A percentile compares a stretch with the other conserved stretches of the same genome.
Conservation (phyloP, 2,888 invertebrate genomes). For the Ernsta delagoae region DNA sequence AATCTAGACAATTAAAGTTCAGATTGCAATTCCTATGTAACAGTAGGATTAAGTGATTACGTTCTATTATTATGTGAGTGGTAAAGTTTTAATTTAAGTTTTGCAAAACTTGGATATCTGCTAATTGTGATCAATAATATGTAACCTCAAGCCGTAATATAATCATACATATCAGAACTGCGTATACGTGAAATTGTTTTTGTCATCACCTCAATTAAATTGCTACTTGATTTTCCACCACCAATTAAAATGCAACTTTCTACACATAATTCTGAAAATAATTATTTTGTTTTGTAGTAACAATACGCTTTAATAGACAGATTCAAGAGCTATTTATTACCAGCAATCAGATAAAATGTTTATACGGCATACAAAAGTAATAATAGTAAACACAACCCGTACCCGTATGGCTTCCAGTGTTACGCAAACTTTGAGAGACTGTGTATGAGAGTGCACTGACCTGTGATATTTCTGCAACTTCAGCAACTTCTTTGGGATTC, state of each 20-base stretch:
- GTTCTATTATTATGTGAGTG: background rate
- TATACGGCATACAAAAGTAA: slow-evolving; percentile 18
- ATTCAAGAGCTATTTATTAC: slow-evolving; percentile 12
- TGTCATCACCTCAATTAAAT: background rate
- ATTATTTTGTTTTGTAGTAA: background rate
- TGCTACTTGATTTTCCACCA: background rate
- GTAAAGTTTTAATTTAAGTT: background rate
- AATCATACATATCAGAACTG: no score
- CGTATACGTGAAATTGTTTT: background rate
- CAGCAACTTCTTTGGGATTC: slow-evolving; percentile 74
- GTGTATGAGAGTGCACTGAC: slow-evolving; percentile 74
- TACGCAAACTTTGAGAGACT: slow-evolving; percentile 56
- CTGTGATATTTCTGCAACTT: slow-evolving; percentile 85
- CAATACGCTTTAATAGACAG: background rate
- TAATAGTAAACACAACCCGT: background rate
- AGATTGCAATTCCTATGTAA: slow-evolving; percentile 7
- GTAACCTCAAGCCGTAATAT: no score
- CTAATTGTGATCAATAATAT: background rate
- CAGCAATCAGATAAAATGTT: slow-evolving; percentile 12
- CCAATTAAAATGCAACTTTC: background rate
- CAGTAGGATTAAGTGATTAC: background rate
- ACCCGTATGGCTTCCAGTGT: slow-evolving; percentile 51
- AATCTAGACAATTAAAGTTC: slow-evolving; percentile 68
- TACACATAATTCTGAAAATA: no score
- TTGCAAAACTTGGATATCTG: background rate